Base-by-base conservation (phyloP, 2,113 vertebrate species). In the Syrrhaptes paradoxus region DNA sequence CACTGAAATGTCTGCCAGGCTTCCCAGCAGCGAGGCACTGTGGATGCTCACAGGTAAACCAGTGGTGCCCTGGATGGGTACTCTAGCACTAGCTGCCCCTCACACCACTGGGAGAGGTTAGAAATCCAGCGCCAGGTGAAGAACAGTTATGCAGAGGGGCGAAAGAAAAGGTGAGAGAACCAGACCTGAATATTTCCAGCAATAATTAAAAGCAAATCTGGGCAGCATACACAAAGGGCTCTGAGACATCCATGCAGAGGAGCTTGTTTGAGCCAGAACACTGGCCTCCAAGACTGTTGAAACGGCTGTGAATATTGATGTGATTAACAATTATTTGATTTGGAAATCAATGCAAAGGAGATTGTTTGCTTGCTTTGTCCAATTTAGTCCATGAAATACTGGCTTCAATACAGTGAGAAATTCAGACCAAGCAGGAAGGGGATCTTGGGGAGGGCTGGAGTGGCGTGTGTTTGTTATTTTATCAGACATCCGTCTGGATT, bases 321-420 rank as follows among this genome's bases (percentile, higher is more conserved):
- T 48, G 85, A 95, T 89, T 81, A 54, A 43, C 85, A 93, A 72
- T 34, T n/a, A 95, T 93, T 95, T 85, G 55, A 95, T 94, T 88
- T 95, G 84, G 73, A 97, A 96, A 96, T 94, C 96, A 77, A 76
- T 92, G 87, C 1, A 6, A 82, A 76, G 68, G 62, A 84, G 86
- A 90, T 63, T 58, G 74, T 74, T 46, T 52, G 81, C 85, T 57
- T 54, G 87, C 79, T 97, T 93, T 96, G 74, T 95, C 82, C 76
- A 80, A 77, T 94, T 87, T 83, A 92, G 82, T 28, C 83, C 70
- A 52, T 91, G 61, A 85, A 94, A 90, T 71, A 70, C 72, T 73
- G 28, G 16, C 65, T 63, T 77, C 67, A 62, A n/a, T 28, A 79
- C 17, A 57, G 46, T 46, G 59, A 86, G 72, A 34, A 95, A 86